Base-by-base conservation (phyloP, 2,888 invertebrate species). In the Carpatolechia fugitivella region DNA sequence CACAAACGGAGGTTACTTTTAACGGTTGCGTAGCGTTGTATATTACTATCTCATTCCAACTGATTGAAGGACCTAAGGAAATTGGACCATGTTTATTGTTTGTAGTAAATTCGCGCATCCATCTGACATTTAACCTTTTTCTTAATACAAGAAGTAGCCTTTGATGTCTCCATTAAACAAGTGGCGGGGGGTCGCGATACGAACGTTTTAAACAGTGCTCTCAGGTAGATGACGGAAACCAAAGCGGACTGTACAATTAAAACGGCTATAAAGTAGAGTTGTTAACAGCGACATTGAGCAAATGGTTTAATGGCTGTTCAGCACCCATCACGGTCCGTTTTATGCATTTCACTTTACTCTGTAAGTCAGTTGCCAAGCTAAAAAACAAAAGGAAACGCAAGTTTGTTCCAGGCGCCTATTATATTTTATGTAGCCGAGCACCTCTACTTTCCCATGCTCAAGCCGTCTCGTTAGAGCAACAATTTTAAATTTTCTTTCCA, bases 201-300 rank as follows among this genome's bases (percentile, higher is more conserved):
- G 38, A 33, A 38, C 38, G 20, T 50, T 50, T 52, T 41, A 52
- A 49, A 33, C 49, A 13, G n/a, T 14, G 38, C 50, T 52, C 31
- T 52, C 31, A 52, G 52, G 41, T 41, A 14, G 33, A 33, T 52
- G 38, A 10, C 50, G 36, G 31, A 14, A 48, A 48, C n/a, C 52
- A n/a, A 38, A 40, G 52, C 40, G 53, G 24, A 40, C 14, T 16
- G 14, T 14, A n/a, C 56, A 53, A 52, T 56, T 56, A 56, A 54
- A 56, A 36, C 35, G 16, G 46, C 33, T 20, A 44, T 56, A 56
- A 56, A 53, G 41, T 24, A 31, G 20, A 50, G 33, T 50, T 53
- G 53, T 54, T 50, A 54, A 49, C 48, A 49, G 36, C 36, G 11
- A 36, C 46, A 52, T 46, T 10, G 38, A 52, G 46, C 38, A 44